These are phyloP conservation scores for Agonopterix arenella DNA, from an alignment of 2,888 invertebrate genomes.

Conservation along the genomic window DNA sequence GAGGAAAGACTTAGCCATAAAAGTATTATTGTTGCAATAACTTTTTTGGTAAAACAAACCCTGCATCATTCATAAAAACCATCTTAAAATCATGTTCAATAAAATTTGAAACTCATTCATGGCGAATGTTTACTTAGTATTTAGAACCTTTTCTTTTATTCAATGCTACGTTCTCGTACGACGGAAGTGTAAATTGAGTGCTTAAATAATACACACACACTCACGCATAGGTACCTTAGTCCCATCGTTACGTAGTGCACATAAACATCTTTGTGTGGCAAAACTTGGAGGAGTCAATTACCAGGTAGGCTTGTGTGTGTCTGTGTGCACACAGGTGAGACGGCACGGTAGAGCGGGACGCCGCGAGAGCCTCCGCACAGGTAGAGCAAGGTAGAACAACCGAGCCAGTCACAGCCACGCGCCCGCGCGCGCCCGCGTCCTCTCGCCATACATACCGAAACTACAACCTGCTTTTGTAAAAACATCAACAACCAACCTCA, in stretches of 20 bases:
- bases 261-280: constrained; percentile 6
- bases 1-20: too few relatives aligned
- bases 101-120: constrained; percentile 3
- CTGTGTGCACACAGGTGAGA: constrained; percentile 23
- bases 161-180: not conserved
- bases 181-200: constrained; percentile 6
- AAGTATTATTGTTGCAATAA: too few relatives aligned
- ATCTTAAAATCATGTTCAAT: too few relatives aligned
- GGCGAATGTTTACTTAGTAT: constrained; percentile 2
- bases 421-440: constrained; percentile 57
- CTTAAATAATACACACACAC: constrained; percentile 1
- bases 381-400: constrained; percentile 36
- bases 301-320: constrained; percentile 7
- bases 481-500: constrained; percentile 21
- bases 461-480: constrained; percentile 42
- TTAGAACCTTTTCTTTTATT: constrained; percentile 8
- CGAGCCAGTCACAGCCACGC: constrained; percentile 50
- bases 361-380: constrained; percentile 52
- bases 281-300: constrained; percentile 21
- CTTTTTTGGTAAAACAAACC: too few relatives aligned
- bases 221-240: not conserved
- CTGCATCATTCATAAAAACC: too few relatives aligned
- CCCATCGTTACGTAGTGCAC: not conserved
- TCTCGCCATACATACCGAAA: constrained; percentile 21
- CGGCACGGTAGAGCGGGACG: constrained; percentile 33